Conservation (phyloP, 1,140 invertebrate genomes). For the Metopolophium dirhodum region DNA sequence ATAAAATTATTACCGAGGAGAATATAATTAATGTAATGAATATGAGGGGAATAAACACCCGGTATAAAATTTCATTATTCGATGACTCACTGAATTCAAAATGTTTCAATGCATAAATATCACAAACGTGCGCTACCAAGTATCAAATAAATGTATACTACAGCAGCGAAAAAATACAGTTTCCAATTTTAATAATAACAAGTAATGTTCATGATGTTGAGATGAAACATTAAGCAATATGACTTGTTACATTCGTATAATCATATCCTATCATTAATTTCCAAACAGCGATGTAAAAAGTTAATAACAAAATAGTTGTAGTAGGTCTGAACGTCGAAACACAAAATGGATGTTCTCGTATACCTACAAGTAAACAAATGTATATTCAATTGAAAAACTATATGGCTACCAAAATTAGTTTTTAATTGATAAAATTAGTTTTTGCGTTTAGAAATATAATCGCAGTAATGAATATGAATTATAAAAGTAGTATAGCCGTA, state of each 20-base stretch:
- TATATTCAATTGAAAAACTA: background rate
- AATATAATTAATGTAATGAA: background rate
- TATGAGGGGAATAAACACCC: background rate
- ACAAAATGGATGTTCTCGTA: background rate
- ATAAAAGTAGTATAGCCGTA: background rate
- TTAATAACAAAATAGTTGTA: conserved; percentile 1
- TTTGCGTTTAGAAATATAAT: background rate
- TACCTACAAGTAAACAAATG: background rate
- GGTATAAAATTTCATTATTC: background rate
- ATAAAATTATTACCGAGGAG: background rate
- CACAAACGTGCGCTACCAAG: background rate
- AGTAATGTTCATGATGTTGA: background rate
- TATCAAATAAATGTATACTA: background rate
- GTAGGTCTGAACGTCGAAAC: background rate
- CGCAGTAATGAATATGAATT: background rate
- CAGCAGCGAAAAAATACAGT: background rate
- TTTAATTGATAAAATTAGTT: background rate
- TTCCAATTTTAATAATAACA: background rate
- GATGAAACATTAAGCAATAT: background rate
- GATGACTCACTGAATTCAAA: background rate
- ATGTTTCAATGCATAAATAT: background rate
- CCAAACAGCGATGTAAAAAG: background rate
- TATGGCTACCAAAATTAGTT: background rate
- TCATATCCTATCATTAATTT: background rate
- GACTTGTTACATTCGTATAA: background rate